These are phyloP conservation scores for Scopus umbretta DNA, from an alignment of 2,113 vertebrate genomes.

Conservation along the genomic window DNA sequence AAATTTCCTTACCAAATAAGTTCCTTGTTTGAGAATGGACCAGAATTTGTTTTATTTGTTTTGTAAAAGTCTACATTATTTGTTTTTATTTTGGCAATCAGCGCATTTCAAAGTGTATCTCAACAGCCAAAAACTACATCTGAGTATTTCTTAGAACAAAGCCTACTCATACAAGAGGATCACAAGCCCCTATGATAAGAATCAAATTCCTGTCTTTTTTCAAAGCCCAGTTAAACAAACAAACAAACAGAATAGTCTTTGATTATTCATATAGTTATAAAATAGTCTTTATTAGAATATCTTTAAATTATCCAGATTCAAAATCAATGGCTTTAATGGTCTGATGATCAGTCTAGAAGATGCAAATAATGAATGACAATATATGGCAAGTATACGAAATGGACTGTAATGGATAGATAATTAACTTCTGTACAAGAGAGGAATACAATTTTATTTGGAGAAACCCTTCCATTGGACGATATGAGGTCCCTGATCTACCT, in stretches of 20 bases:
- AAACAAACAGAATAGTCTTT: not conserved
- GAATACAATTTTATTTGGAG: not conserved
- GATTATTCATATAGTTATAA: not conserved
- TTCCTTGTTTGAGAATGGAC: not conserved
- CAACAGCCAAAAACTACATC: slow-evolving; percentile 7
- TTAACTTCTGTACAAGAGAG: not conserved
- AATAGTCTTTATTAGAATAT: not conserved
- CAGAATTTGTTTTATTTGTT: not conserved
- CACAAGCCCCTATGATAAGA: not conserved
- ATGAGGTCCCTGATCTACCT: not conserved
- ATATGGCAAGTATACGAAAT: not conserved
- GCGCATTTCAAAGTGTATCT: not conserved
- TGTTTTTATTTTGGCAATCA: not conserved
- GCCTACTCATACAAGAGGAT: not conserved
- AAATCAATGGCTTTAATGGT: not conserved
- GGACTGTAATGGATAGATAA: not conserved
- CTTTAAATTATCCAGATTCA: not conserved
- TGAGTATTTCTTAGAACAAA: slow-evolving; percentile 19
- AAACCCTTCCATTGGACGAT: not conserved
- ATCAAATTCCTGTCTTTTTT: not conserved
- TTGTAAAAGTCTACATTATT: not conserved
- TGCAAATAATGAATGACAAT: not conserved
- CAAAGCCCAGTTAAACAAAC: not conserved
- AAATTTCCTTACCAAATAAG: not conserved
- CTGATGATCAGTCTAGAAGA: not conserved